Conservation (phyloP, 2,113 vertebrate species). For the Dissostichus mawsoni region DNA sequence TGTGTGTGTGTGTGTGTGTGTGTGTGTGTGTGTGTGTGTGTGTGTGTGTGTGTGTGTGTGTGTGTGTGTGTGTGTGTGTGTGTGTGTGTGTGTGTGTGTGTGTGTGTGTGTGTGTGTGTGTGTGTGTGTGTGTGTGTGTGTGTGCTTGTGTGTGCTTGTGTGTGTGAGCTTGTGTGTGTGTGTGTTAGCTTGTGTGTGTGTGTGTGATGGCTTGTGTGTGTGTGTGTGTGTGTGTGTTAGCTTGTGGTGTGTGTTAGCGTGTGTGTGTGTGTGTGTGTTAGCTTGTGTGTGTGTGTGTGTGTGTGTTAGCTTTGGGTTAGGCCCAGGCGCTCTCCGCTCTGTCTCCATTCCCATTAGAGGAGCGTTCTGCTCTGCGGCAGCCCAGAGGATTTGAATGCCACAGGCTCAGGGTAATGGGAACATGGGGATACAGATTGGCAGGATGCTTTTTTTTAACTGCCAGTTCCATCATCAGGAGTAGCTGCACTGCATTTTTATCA, state of each 20-base stretch:
- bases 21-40: too few relatives aligned
- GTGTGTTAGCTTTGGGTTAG: constrained; percentile 30
- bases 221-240: too few relatives aligned
- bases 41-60: too few relatives aligned
- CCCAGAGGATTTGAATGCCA: constrained; percentile 70
- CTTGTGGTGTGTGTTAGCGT: background rate
- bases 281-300: constrained; percentile 6
- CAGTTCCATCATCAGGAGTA: constrained; percentile 36
- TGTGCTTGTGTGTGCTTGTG: too few relatives aligned
- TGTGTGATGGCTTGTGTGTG: background rate
- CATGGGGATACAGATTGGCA: constrained; percentile 56
- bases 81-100: too few relatives aligned
- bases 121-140: too few relatives aligned
- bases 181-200: background rate
- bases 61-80: too few relatives aligned
- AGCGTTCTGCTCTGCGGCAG: constrained; percentile 51
- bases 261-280: too few relatives aligned
- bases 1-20: too few relatives aligned
- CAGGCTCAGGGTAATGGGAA: constrained; percentile 65
- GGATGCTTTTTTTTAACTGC: constrained; percentile 18
- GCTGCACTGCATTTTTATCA: constrained; percentile 30
- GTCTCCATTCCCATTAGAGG: constrained; percentile 68
- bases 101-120: too few relatives aligned
- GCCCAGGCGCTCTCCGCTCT: constrained; percentile 48
- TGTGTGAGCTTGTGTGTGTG: too few relatives aligned